Conservation (phyloP, 1,140 invertebrate genomes). For the Pogonomyrmex californicus region DNA sequence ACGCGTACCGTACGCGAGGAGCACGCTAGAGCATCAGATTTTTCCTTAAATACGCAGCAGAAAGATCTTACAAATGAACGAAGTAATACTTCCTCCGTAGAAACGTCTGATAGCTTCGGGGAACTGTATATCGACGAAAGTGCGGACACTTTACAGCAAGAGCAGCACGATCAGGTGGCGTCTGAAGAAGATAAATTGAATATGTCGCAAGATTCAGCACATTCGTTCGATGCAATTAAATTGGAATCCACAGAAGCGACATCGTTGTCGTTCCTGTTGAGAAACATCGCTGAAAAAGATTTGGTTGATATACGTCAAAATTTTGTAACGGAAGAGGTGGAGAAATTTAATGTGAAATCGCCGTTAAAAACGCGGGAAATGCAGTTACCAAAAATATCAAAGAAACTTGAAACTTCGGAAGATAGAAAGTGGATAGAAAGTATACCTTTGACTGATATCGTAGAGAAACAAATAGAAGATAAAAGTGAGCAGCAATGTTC, state of each 20-base stretch:
- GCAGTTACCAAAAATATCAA: background rate
- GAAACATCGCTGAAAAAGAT: background rate
- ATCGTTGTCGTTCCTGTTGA: background rate
- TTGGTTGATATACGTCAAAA: background rate
- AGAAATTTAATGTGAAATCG: background rate
- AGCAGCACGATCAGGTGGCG: background rate
- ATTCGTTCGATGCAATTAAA: background rate
- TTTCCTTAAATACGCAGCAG: background rate
- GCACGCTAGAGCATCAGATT: background rate
- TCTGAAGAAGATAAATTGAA: background rate
- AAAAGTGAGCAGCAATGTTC: background rate
- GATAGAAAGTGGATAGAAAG: background rate
- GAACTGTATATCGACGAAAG: background rate
- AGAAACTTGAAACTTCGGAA: background rate
- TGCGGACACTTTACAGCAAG: background rate
- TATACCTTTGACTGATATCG: background rate
- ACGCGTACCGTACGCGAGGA: too few relatives aligned
- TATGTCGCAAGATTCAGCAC: background rate
- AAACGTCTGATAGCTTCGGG: background rate
- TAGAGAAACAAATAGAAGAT: background rate
- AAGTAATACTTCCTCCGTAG: background rate
- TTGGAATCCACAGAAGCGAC: background rate
- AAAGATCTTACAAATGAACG: background rate
- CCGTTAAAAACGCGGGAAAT: background rate
- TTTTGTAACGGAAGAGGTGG: background rate